Evolutionary conservation across 2,888 invertebrate genomes (phyloP), one percentile per base, ranked within the genome.

Genomic region (Leucoma salicis): DNA sequence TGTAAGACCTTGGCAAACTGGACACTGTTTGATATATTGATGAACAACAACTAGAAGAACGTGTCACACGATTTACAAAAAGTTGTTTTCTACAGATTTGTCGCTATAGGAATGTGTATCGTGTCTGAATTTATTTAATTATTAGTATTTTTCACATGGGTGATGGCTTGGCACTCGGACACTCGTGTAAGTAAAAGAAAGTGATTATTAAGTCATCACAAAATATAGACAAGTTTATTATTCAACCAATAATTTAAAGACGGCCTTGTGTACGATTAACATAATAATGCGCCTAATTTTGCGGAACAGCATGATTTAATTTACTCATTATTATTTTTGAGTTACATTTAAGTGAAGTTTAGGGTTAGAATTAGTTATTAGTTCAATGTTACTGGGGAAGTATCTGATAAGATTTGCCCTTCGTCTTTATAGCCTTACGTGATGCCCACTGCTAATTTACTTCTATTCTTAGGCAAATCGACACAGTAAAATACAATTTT

Each of bases 111-210:
- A 83, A 86, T 82, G 75, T 78, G 80, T 78, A 84, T 80, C 78
- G 79, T 80, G 77, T 78, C 69, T 68, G 63, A 75, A 79, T 84
- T 64, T 66, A 72, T 77, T 77, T 70, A 71, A 69, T 74, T 82
- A 81, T 74, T 81, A 82, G 87, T 86, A 72, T 70, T 78, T 74
- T 81, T 82, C 87, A 81, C 83, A 88, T 89, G 88, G 88, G 88
- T 88, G 81, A 89, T 89, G 89, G 89, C 89, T 88, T 89, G 89
- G 89, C 89, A 88, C 80, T 82, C 84, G 81, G 89, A 88, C 79
- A 83, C 85, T 74, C 88, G 85, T 84, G 89, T 89, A 79, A 83
- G 89, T 61, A 29, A 18, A 33, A 46, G 37, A 38, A 82, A 53
- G 36, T 41, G 36, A 46, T 50, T 49, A 40, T 44, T 45, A 39